These are phyloP conservation scores for Pseudochromis fuscus DNA, from an alignment of 2,797 vertebrate species.

Conservation along the genomic window DNA sequence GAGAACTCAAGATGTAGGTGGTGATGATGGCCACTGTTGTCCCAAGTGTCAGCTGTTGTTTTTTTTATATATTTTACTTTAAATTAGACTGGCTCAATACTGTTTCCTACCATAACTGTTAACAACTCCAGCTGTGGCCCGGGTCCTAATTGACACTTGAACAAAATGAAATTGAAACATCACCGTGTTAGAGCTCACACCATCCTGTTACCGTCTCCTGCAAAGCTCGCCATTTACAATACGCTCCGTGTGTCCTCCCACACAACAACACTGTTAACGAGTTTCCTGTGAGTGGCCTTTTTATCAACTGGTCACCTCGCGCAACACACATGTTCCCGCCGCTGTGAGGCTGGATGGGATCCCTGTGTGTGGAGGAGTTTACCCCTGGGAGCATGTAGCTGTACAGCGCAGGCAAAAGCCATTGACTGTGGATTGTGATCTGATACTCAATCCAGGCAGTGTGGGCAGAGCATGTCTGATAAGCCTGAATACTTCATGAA, in stretches of 20 bases:
- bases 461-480: slow-evolving; percentile 72
- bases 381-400: slow-evolving; percentile 45
- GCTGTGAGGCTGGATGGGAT: slow-evolving; percentile 28
- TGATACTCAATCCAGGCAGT: slow-evolving; percentile 52
- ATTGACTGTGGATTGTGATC: slow-evolving; percentile 65
- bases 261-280: slow-evolving; percentile 62
- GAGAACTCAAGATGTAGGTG: slow-evolving; percentile 36
- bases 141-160: slow-evolving; percentile 42
- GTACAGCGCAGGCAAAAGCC: slow-evolving; percentile 34
- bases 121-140: slow-evolving; percentile 11
- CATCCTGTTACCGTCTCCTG: slow-evolving; percentile 21
- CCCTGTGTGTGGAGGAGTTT: slow-evolving; percentile 65
- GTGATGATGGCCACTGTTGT: slow-evolving; percentile 33
- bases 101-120: slow-evolving; percentile 1
- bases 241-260: slow-evolving; percentile 59
- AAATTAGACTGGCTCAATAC: slow-evolving; percentile 26
- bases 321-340: slow-evolving; percentile 40
- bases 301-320: slow-evolving; percentile 64
- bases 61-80: neutral
- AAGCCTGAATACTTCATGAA: slow-evolving; percentile 55
- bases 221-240: slow-evolving; percentile 44
- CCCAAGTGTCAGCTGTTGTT: no score
- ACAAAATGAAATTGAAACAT: slow-evolving; percentile 38
- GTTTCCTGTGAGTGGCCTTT: slow-evolving; percentile 50
- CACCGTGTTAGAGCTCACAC: slow-evolving; percentile 10